Evolutionary conservation across 2,888 invertebrate genomes (phyloP), one percentile per base, ranked within the genome.

Genomic region (Lissonota sp.): DNA sequence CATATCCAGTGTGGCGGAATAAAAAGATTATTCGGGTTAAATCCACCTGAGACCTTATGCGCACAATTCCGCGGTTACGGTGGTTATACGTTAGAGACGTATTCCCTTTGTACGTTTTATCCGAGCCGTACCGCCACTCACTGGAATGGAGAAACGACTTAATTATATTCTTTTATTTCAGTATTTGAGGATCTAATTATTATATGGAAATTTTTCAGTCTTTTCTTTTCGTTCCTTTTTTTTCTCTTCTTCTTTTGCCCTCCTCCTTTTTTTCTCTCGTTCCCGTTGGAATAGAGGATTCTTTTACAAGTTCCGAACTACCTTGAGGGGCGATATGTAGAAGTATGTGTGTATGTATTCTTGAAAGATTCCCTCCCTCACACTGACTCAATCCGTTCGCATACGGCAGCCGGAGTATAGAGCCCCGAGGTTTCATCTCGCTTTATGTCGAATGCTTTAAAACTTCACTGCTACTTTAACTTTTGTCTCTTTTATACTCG

Each of bases 161-260:
- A 86, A 87, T 88, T 88, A 88, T 89, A 87, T 87, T 86, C 86
- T 86, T 88, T 89, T 87, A 88, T 90, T 87, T 85, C 83, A 85
- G 86, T 87, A 87, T 90, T 90, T 87, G 86, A 85, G 87, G 86
- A 90, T 88, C 87, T 90, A 90, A 90, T 90, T 90, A 90, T 90
- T 88, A 87, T 87, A 88, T 88, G 88, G 88, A 90, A 90, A 88
- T 90, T 88, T 72, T 79, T 66, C 64, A 76, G 37, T 79, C 49
- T 42, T 53, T 66, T 51, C 55, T 51, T 53, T 51, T 53, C 37
- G 1, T 12, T 64, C 8, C 37, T 37, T 42, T 88, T 87, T 85
- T 85, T 84, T 83, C 40, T 79, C 46, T 16, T 51, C 55, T 40
- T 49, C 58, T 46, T 63, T 10, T n/a, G 8, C 40, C 26, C 26